Conservation (phyloP, 1,140 invertebrate species). For the Metaphire vulgaris region DNA sequence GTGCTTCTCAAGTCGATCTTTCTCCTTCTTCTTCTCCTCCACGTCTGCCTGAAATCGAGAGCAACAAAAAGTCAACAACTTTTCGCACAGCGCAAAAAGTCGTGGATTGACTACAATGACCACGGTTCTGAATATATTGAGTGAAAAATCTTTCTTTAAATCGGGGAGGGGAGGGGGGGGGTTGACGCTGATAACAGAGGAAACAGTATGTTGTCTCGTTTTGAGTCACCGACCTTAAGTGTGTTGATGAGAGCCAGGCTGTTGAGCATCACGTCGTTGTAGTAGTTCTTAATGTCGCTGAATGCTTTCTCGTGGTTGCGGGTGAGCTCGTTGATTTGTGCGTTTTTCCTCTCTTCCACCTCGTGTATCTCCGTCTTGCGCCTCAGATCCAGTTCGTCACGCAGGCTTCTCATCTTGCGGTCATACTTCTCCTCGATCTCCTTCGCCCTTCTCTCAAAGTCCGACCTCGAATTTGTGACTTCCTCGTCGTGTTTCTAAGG, state of each 20-base stretch:
- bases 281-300: slow-evolving; percentile 82
- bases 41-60: slow-evolving; percentile 70
- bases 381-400: slow-evolving; percentile 67
- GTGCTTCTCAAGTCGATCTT: slow-evolving; percentile 68
- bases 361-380: slow-evolving; percentile 65
- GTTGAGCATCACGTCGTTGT: slow-evolving; percentile 85
- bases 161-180: too few species aligned
- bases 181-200: too few species aligned
- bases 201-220: too few species aligned
- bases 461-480: slow-evolving; percentile 61
- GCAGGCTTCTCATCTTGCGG: slow-evolving; percentile 65
- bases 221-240: slow-evolving; percentile 61
- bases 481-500: slow-evolving; percentile 57
- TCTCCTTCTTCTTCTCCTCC: slow-evolving; percentile 70
- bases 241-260: slow-evolving; percentile 76
- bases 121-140: too few species aligned
- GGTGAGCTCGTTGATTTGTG: slow-evolving; percentile 71
- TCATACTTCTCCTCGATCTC: slow-evolving; percentile 76
- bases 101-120: background rate
- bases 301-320: slow-evolving; percentile 77
- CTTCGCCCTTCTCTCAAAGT: slow-evolving; percentile 67
- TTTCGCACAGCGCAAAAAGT: background rate
- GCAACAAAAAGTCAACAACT: background rate
- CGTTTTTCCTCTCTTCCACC: slow-evolving; percentile 82
- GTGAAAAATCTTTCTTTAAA: too few species aligned